Base-by-base conservation (phyloP, 1,140 invertebrate genomes). In the Ceratoteleas bidentatus region DNA sequence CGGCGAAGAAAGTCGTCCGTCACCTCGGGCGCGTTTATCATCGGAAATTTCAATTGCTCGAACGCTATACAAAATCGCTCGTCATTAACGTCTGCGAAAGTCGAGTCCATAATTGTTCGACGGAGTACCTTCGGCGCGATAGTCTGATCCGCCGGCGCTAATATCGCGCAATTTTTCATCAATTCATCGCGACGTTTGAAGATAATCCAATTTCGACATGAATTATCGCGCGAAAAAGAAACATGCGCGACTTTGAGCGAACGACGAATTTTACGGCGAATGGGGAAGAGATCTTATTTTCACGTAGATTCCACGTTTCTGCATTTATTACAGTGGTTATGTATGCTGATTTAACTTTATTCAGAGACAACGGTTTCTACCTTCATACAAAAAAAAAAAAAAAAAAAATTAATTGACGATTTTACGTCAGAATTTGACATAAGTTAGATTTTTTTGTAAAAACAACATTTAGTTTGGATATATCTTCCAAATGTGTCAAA, bases 131-230 rank as follows among this genome's bases (percentile, higher is more conserved):
- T 50, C 5, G 43, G 38, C n/a, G 33, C 40, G 62, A 58, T 47
- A 73, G 57, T 75, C 38, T 36, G 62, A 66, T 60, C 45, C 61
- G 52, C 45, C 56, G 72, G 45, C 72, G 56, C 62, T 75, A 75
- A 75, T 75, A 75, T 58, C 62, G 52, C 62, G 66, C 61, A 60
- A 75, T 75, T 75, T 66, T 75, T 66, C 62, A 66, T 75, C 72
- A 52, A 75, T 75, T 75, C 62, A 66, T 60, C 45, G 6, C 36
- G 50, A 65, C 58, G 53, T 65, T 65, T 66, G 53, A 52, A 52
- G 62, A 66, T 75, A 75, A 75, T 75, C 56, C 47, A 66, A 75
- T 75, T 75, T 75, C 11, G 36, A 53, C 62, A 66, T 58, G 66
- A 75, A 75, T 75, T 66, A 60, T 60, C 53, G 70, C 5, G 33